A percentile compares a stretch with the other conserved stretches of the same genome.
These are phyloP conservation scores for Garrulus glandarius DNA, from an alignment of 2,797 vertebrate species.

Conservation along the genomic window DNA sequence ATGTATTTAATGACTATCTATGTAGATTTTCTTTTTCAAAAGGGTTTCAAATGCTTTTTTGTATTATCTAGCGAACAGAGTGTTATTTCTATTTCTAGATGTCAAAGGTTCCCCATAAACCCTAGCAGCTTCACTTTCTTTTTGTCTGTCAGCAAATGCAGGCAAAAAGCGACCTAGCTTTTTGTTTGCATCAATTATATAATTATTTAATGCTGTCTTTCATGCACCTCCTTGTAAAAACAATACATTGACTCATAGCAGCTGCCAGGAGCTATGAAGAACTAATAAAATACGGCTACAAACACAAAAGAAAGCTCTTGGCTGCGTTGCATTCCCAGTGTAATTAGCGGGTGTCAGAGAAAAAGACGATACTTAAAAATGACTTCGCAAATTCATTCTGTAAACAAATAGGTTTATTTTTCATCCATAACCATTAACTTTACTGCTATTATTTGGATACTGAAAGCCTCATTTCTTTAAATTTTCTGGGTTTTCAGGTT, in stretches of 20 bases:
- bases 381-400: not conserved
- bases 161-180: not conserved
- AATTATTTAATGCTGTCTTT: slow-evolving; percentile 40
- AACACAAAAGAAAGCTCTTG: not conserved
- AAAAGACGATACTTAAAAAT: not conserved
- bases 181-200: slow-evolving; percentile 30
- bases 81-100: slow-evolving; percentile 37
- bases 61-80: not conserved
- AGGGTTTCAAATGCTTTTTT: not conserved
- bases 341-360: not conserved
- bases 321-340: not conserved
- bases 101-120: slow-evolving; percentile 34
- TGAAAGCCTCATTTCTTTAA: not conserved
- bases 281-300: not conserved
- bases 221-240: not conserved
- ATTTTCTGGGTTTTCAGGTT: not conserved
- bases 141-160: slow-evolving; percentile 37
- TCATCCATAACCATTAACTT: not conserved
- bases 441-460: not conserved
- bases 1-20: not conserved
- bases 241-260: slow-evolving; percentile 26
- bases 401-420: not conserved
- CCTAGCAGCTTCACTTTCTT: slow-evolving; percentile 25
- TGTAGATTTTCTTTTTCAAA: not conserved
- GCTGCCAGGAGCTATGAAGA: slow-evolving; percentile 25